Evolutionary conservation across 2,888 invertebrate genomes (phyloP).

Genomic region (Artemia sp.): DNA sequence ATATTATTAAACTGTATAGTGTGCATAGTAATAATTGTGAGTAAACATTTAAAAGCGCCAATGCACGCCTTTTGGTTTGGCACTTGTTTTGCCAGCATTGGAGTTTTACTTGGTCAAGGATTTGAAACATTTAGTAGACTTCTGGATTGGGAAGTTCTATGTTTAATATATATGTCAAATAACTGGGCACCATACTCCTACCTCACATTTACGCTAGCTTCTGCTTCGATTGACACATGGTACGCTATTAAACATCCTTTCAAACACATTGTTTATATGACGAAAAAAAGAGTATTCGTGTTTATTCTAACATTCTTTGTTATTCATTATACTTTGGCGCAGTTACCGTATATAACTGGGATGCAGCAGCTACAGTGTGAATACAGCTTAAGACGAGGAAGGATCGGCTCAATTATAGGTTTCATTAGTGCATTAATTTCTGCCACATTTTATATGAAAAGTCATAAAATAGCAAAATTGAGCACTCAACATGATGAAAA

Average conservation of each 20-base stretch:
- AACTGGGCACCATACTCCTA: neutral
- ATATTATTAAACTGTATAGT: neutral
- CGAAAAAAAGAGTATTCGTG: neutral
- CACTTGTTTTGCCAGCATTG: slow-evolving; percentile 5
- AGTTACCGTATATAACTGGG: neutral
- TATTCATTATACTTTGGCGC: neutral
- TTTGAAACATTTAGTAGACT: neutral
- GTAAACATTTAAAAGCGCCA: neutral
- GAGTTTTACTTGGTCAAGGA: neutral
- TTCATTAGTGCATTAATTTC: neutral
- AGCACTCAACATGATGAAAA: neutral
- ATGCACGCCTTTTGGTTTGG: slow-evolving; percentile 13
- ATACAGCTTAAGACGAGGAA: neutral
- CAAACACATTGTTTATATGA: neutral
- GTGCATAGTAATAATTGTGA: neutral
- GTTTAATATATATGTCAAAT: slow-evolving; percentile 1
- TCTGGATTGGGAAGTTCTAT: neutral
- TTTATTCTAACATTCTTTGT: neutral
- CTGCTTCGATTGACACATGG: neutral
- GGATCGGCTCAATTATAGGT: slow-evolving; percentile 5
- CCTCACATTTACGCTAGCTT: neutral
- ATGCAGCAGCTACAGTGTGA: slow-evolving; percentile 11
- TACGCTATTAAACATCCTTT: neutral
- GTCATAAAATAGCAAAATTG: neutral
- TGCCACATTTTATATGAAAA: neutral